Evolutionary conservation across 1,140 invertebrate species (phyloP).

Genomic region (Habropoda laboriosa): DNA sequence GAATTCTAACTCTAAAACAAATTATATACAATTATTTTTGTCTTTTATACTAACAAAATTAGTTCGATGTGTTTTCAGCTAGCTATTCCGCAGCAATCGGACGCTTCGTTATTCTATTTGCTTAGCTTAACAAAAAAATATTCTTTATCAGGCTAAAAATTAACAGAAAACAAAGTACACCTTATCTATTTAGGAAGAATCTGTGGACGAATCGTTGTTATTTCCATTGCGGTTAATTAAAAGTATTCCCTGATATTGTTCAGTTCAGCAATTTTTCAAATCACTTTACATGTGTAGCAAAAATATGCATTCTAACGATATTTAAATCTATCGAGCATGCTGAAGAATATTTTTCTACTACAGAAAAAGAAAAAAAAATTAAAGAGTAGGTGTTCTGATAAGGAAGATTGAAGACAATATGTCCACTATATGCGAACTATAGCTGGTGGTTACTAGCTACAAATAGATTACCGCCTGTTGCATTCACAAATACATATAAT

Average conservation of each 20-base stretch:
- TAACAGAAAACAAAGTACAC: not conserved
- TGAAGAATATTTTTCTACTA: slow-evolving; percentile 8
- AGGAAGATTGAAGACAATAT: not conserved
- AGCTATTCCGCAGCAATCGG: not conserved
- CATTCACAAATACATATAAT: slow-evolving; percentile 19
- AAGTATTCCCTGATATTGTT: not conserved
- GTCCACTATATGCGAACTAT: not conserved
- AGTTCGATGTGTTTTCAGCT: not conserved
- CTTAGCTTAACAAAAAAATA: not conserved
- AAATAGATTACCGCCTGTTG: not conserved
- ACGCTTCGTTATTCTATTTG: not conserved
- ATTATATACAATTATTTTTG: not conserved
- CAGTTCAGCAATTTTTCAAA: not conserved
- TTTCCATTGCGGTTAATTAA: not conserved
- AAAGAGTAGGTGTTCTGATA: not conserved
- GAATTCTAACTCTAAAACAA: not conserved
- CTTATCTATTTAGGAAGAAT: slow-evolving; percentile 3
- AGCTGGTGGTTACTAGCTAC: not conserved
- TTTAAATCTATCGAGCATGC: not conserved
- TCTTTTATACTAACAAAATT: not conserved
- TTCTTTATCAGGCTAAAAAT: not conserved
- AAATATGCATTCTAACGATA: not conserved
- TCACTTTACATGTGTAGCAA: not conserved
- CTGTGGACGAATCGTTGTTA: not conserved
- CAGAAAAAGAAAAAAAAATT: too few species aligned